Base-by-base conservation (phyloP, 2,113 vertebrate genomes). In the Leptosomus discolor region DNA sequence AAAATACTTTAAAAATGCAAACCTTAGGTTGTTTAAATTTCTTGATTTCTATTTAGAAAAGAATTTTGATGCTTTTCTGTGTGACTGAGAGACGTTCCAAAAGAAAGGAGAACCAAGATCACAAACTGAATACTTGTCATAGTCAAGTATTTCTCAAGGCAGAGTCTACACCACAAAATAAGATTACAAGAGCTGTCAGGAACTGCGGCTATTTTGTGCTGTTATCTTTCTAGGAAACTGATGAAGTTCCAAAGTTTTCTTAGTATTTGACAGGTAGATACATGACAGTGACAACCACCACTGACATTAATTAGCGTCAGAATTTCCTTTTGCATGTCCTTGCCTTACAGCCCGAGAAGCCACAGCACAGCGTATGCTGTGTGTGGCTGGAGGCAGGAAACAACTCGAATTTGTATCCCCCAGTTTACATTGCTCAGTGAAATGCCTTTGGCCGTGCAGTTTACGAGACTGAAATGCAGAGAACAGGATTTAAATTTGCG, bases 311-410 rank as follows among this genome's bases (percentile, higher is more conserved):
- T 80, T 53, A 63, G 65, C 15, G 48, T 58, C 60, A 41, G 43
- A 73, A 63, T 57, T 87, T 24, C 24, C 5, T 50, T 80, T 19
- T 29, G 32, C 16, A 3, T 8, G 9, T 58, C 39, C 39, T 82
- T 29, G 19, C 32, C 4, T 60, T 64, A 24, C 46, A 34, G 2
- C 21, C 17, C n/a, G 34, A 79, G 78, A 64, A 70, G 27, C 12
- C 12, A 5, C n/a, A 65, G 71, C n/a, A 18, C 1, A 1, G 39
- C 29, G 24, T 7, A 30, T 16, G 6, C 3, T 41, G 51, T 18
- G 50, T 8, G 0, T n/a, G 63, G 27, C 48, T 64, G 74, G 48
- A 57, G 50, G 34, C 34, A 39, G 45, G 29, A 56, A 60, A 39
- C 48, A 56, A 5, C 29, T 56, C 64, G 5, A 36, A 45, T 63